Base-by-base conservation (phyloP, 2,113 vertebrate species). In the Alces alces region DNA sequence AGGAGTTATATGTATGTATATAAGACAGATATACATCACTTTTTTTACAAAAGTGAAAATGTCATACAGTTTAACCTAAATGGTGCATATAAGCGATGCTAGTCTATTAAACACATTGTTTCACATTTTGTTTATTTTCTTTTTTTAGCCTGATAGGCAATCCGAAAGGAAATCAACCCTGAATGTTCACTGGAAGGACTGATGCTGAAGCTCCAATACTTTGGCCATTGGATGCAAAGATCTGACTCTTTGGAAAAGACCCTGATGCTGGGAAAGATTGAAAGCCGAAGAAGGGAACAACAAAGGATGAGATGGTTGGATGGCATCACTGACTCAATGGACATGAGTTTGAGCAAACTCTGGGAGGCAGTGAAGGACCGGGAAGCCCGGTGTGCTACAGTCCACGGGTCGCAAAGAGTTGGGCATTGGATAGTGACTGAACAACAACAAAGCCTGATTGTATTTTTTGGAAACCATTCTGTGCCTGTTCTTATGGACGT, bases 1-100 rank as follows among this genome's bases (percentile, higher is more conserved):
- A 66, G 50, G 78, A 39, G 39, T 45, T 14, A 28, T 3, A 17
- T 33, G 6, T 8, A 36, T 33, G 36, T 13, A 30, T 30, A 16
- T 7, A 28, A 14, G 36, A 43, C 33, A 10, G 3, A n/a, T 10
- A 45, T 1, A 1, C 28, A 57, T 30, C 7, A 19, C 25, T 85
- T 25, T 36, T 17, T 58, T 73, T 55, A 47, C 43, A 58, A 43
- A 88, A 64, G 28, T 55, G 54, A 19, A 30, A 27, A 30, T 80
- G 47, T 60, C 33, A 9, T 10, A 25, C 15, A n/a, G 33, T 14
- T 87, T 39, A 27, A 55, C 19, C 45, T 58, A 58, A 47, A 58
- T 3, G 27, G 13, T 21, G 3, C 3, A 7, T 43, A 13, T 19
- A 8, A 54, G 23, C 13, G 28, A 19, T 3, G 10, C n/a, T 0